Base-by-base conservation (phyloP, 2,888 invertebrate species). In the Agriotes lineatus region DNA sequence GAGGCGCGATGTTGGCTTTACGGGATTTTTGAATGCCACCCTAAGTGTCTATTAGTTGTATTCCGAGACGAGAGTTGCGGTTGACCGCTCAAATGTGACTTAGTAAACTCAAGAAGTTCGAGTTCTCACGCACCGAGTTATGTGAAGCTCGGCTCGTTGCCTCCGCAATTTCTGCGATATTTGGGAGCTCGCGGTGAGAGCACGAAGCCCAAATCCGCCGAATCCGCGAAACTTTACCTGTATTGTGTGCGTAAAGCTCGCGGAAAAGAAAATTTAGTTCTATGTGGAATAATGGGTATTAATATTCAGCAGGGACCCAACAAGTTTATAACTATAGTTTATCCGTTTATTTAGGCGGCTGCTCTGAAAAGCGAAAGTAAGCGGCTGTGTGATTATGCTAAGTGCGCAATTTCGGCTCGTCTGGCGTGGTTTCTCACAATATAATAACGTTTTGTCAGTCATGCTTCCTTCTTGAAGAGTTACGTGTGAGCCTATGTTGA, bases 81-180 rank as follows among this genome's bases (percentile, higher is more conserved):
- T 69, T 69, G 69, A 50, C 60, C 65, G 64, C 69, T 65, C 69
- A 69, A 65, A 64, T 69, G 69, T 65, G 65, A 69, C 69, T 67
- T 59, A 62, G 52, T 62, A 62, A 62, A 62, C 52, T 59, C 22
- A 44, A 65, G 65, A 65, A 59, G 60, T 65, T 59, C 18, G 44
- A 37, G 63, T 69, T 69, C 69, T 65, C 69, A 69, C 69, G 69
- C 64, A 64, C 37, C 54, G 19, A 65, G 42, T 59, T 68, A 63
- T 52, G 68, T 45, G 44, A 54, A 59, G 35, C 59, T 50, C 19
- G 48, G 48, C 44, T 54, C 35, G 67, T 64, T 50, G 37, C 37
- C 20, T 22, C 5, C 30, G 12, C 22, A 58, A 65, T 58, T 58
- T 50, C 45, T 59, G 14, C 30, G 14, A 44, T 64, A 16, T 18